These are phyloP conservation scores for Oryzias melastigma DNA, from an alignment of 2,113 vertebrate species.

Conservation along the genomic window DNA sequence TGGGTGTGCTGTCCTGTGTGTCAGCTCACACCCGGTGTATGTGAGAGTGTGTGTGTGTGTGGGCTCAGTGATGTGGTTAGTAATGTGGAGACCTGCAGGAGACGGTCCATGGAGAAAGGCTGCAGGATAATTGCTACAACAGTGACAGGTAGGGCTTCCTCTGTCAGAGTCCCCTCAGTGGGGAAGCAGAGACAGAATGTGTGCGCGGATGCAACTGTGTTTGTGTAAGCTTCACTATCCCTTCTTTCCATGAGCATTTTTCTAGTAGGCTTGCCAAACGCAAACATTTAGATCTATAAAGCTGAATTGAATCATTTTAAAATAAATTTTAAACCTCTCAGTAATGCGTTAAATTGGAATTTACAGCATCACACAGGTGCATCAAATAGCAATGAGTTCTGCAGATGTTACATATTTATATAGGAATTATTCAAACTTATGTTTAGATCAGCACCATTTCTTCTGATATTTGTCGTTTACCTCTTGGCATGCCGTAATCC, in stretches of 20 bases:
- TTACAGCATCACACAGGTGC: constrained; percentile 2
- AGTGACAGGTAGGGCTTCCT: constrained; percentile 76
- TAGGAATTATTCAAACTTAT: constrained; percentile 6
- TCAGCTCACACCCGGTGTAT: constrained; percentile 36
- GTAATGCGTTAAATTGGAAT: constrained; percentile 15
- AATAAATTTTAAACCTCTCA: constrained; percentile 21
- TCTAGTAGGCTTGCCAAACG: constrained; percentile 57
- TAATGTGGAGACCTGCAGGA: constrained; percentile 72
- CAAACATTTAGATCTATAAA: constrained; percentile 57
- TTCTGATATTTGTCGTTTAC: constrained; percentile 48
- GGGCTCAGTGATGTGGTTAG: constrained; percentile 70
- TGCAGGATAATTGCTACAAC: constrained; percentile 77
- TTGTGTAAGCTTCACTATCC: constrained; percentile 37
- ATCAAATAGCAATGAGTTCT: constrained; percentile 19
- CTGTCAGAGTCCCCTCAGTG: constrained; percentile 70
- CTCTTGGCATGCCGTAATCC: constrained; percentile 20
- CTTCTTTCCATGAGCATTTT: constrained; percentile 50
- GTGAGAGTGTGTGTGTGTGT: constrained; percentile 52
- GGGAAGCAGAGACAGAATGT: constrained; percentile 39
- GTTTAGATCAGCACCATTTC: constrained; percentile 20
- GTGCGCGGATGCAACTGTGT: constrained; percentile 27
- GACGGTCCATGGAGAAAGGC: constrained; percentile 67
- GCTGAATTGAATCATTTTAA: constrained; percentile 24
- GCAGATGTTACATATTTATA: constrained; percentile 19
- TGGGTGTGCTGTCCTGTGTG: constrained; percentile 43